phyloP scores from a whole-genome alignment of 2,888 invertebrate genomes.

The Abscondita cerata region DNA sequence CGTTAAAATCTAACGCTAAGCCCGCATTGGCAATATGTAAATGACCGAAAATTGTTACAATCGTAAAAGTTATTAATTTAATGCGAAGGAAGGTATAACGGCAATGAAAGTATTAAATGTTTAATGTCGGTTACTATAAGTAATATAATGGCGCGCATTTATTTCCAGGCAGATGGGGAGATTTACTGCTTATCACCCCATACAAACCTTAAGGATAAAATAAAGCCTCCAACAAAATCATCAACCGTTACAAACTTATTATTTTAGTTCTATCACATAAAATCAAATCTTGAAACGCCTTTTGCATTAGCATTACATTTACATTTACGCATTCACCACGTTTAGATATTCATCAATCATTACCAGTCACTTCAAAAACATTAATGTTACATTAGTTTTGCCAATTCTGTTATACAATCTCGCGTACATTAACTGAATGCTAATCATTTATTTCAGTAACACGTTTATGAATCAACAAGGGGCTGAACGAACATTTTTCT shows the following conservation, averaged over 20 bases:
- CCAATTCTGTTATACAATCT: no score
- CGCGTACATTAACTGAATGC: no score
- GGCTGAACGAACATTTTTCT: no score
- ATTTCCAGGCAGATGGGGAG: slow-evolving; percentile 39
- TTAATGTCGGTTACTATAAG: slow-evolving; percentile 43
- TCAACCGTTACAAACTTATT: slow-evolving; percentile 23
- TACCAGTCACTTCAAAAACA: no score
- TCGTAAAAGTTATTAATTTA: slow-evolving; percentile 53
- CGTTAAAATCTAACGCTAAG: slow-evolving; percentile 51
- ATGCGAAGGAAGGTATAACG: slow-evolving; percentile 38
- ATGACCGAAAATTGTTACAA: slow-evolving; percentile 53
- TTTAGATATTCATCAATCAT: no score
- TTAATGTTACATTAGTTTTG: no score
- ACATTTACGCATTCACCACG: no score
- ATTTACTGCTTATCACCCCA: slow-evolving; percentile 50
- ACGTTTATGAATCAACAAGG: no score
- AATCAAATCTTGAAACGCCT: no score
- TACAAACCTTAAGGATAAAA: slow-evolving; percentile 40
- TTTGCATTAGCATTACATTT: no score
- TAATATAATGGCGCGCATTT: slow-evolving; percentile 38
- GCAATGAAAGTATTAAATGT: slow-evolving; percentile 36
- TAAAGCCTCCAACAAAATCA: slow-evolving; percentile 32
- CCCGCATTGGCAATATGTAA: slow-evolving; percentile 53
- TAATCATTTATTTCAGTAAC: no score
- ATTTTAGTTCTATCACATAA: neutral